These are phyloP conservation scores for Chiropotes sagulatus DNA, from an alignment of 2,797 vertebrate genomes.

Conservation along the genomic window DNA sequence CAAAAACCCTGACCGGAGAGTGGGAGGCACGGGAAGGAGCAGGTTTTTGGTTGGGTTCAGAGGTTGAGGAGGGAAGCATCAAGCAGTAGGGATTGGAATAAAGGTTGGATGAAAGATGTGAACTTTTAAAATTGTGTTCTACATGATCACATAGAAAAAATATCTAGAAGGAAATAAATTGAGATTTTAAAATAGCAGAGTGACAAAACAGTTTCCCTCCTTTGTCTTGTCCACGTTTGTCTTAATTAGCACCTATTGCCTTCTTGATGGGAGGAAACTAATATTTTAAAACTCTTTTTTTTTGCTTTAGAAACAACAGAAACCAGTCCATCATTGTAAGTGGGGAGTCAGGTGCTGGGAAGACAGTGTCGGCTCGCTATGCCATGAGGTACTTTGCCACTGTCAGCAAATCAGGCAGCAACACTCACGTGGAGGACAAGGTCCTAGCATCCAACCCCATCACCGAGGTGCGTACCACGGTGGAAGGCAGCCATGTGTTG, in stretches of 20 bases:
- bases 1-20: background rate
- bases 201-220: background rate
- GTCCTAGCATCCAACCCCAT: conserved; percentile 97
- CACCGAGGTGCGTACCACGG: conserved; percentile 90
- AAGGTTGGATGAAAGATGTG: background rate
- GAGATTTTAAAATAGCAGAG: background rate
- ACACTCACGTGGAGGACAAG: conserved; percentile 94
- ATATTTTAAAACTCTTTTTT: background rate
- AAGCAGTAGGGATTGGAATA: background rate
- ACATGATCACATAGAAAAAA: background rate
- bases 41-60: background rate
- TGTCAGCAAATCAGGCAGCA: conserved; percentile 95
- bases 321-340: conserved; percentile 99
- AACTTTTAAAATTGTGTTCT: background rate
- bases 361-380: conserved; percentile 97
- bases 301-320: conserved; percentile 90
- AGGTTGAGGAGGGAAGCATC: background rate
- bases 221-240: background rate
- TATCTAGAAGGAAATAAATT: background rate
- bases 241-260: background rate
- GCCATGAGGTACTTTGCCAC: conserved; percentile 98
- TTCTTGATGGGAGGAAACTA: background rate
- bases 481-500: rapidly evolving
- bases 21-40: background rate
- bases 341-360: conserved; percentile 98